Percentiles rank a stretch among this genome's conserved stretches.
phyloP scores from a whole-genome alignment of 1,140 invertebrate genomes.

The Drosophila sulfurigaster region DNA sequence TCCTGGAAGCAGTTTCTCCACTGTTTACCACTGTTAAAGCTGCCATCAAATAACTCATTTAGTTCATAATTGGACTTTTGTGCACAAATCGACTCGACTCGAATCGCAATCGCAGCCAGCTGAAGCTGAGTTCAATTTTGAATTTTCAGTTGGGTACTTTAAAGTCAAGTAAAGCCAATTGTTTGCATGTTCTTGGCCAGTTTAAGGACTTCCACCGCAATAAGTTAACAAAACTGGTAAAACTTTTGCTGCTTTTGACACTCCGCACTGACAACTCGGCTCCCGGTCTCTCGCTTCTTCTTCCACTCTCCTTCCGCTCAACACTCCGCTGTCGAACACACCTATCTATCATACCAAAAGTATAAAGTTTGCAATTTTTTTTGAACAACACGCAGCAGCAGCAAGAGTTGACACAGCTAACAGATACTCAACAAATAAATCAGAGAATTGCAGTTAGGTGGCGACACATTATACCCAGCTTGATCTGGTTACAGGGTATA shows the following conservation, averaged over 20 bases:
- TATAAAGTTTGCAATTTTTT: conserved; percentile 64
- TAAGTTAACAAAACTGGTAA: conserved; percentile 22
- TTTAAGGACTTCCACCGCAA: conserved; percentile 17
- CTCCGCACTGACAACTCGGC: conserved; percentile 33
- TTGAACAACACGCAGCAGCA: conserved; percentile 15
- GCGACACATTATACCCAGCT: neutral
- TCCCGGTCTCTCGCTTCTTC: neutral
- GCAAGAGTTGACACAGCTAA: neutral
- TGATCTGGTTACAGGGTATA: conserved; percentile 3
- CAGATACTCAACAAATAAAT: conserved; percentile 4
- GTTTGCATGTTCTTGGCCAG: conserved; percentile 15
- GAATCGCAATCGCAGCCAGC: neutral
- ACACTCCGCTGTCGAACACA: conserved; percentile 3
- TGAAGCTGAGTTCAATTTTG: neutral
- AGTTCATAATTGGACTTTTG: conserved; percentile 18
- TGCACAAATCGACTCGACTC: neutral
- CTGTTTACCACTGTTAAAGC: neutral
- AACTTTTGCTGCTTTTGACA: conserved; percentile 40
- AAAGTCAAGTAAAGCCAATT: conserved; percentile 19
- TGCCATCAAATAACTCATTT: conserved; percentile 28
- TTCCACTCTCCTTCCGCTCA: conserved; percentile 9
- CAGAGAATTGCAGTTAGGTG: neutral
- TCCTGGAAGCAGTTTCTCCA: neutral
- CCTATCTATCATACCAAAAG: conserved; percentile 42
- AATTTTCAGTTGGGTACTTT: neutral